Evolutionary conservation across 2,797 vertebrate genomes (phyloP).

Genomic region (Okamejei kenojei): DNA sequence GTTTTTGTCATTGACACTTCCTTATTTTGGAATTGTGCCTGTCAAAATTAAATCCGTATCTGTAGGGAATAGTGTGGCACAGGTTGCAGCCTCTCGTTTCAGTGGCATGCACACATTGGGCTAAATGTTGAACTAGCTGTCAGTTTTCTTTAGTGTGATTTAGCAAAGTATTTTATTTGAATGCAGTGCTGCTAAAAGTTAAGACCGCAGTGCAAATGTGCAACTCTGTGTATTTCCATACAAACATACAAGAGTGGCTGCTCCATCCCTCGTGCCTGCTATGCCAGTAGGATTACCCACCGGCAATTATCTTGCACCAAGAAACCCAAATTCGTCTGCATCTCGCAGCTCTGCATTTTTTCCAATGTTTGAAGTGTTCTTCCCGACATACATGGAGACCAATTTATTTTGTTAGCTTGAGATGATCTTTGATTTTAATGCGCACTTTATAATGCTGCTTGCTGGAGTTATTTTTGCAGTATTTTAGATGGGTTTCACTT

Average conservation of each 20-base stretch:
- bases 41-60: too few relatives aligned
- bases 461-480: neutral
- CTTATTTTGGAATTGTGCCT: neutral
- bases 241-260: too few relatives aligned
- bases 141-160: neutral
- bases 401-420: neutral
- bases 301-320: too few relatives aligned
- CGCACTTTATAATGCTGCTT: neutral
- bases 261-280: too few relatives aligned
- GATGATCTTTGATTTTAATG: neutral
- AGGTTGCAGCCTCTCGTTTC: neutral
- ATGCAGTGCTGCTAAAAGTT: neutral
- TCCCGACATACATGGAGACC: too few relatives aligned
- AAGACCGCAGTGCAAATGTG: neutral
- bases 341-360: too few relatives aligned
- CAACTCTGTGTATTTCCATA: neutral
- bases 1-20: neutral
- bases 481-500: neutral
- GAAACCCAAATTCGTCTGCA: too few relatives aligned
- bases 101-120: neutral
- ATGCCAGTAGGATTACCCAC: too few relatives aligned
- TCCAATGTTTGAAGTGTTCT: too few relatives aligned
- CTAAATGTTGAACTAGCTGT: slow-evolving; percentile 7
- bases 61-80: neutral
- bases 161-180: neutral